A percentile compares a stretch with the other conserved stretches of the same genome.
phyloP scores from a whole-genome alignment of 2,797 vertebrate genomes.

The Pangasius macronema region DNA sequence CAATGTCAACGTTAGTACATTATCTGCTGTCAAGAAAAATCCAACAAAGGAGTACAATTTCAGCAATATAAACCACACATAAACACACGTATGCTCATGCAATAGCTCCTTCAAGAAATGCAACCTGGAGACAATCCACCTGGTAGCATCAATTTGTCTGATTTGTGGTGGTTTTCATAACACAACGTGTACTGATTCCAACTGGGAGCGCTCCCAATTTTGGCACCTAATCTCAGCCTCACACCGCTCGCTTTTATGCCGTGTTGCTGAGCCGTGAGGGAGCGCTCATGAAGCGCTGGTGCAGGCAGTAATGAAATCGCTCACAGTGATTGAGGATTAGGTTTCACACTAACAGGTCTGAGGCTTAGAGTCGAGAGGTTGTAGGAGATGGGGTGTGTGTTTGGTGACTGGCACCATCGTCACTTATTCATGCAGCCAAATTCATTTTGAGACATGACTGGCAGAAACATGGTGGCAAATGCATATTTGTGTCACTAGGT shows the following conservation, averaged over 20 bases:
- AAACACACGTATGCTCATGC: background rate
- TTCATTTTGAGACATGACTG: conserved; percentile 38
- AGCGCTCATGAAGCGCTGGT: conserved; percentile 61
- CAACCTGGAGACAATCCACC: conserved; percentile 53
- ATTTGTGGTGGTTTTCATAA: conserved; percentile 52
- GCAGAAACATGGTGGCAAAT: conserved; percentile 2
- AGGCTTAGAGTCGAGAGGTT: conserved; percentile 55
- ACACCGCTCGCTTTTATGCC: conserved; percentile 53
- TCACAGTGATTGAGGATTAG: conserved; percentile 73
- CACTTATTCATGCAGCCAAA: conserved; percentile 63
- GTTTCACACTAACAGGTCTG: conserved; percentile 63
- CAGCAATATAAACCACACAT: background rate
- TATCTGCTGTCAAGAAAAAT: background rate
- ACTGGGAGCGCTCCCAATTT: conserved; percentile 62
- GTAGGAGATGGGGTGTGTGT: background rate
- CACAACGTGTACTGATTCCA: conserved; percentile 51
- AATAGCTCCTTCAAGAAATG: background rate
- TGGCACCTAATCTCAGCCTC: conserved; percentile 58
- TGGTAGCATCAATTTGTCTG: conserved; percentile 49
- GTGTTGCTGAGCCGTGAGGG: conserved; percentile 57
- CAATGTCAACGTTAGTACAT: background rate
- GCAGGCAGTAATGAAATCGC: conserved; percentile 67
- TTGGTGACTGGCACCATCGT: conserved; percentile 39
- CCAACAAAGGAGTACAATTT: background rate
- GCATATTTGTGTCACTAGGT: conserved; percentile 5